Percentiles rank a stretch among this genome's conserved stretches.
Conservation (phyloP, 2,113 vertebrate species). For the Hippocampus guttulatus region DNA sequence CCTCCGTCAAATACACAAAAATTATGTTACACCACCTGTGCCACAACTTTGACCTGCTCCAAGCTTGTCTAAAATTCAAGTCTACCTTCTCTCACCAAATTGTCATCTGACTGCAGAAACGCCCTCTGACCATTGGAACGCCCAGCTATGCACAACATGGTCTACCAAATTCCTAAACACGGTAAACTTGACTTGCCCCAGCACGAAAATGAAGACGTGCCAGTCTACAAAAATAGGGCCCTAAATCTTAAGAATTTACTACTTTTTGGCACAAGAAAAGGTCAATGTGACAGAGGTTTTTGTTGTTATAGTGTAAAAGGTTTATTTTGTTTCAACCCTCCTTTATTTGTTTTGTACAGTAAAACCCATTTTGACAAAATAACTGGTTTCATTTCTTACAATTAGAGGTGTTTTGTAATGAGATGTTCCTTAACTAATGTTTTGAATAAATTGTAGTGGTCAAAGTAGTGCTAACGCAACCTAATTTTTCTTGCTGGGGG, state of each 20-base stretch:
- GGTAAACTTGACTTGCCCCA: too few species aligned
- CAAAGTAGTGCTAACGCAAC: background rate
- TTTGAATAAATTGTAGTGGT: background rate
- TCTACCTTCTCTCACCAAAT: too few species aligned
- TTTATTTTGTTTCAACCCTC: constrained; percentile 58
- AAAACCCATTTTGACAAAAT: constrained; percentile 60
- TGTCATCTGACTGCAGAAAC: too few species aligned
- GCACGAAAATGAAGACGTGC: background rate
- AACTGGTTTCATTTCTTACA: constrained; percentile 15
- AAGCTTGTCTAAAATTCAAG: too few species aligned
- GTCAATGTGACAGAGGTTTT: constrained; percentile 32
- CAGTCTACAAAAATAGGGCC: constrained; percentile 1
- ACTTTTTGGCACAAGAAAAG: constrained; percentile 8
- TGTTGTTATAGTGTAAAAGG: constrained; percentile 40
- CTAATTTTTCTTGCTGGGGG: too few species aligned
- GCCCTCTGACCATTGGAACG: too few species aligned
- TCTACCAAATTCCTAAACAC: too few species aligned
- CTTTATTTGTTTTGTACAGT: constrained; percentile 68
- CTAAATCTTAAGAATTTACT: background rate
- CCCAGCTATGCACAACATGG: too few species aligned
- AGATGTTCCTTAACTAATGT: background rate
- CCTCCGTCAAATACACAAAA: too few species aligned
- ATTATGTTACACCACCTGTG: too few species aligned
- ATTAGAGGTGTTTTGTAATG: background rate
- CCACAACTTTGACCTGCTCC: too few species aligned